Base-by-base conservation (phyloP, 2,113 vertebrate species). In the Grantiella picta region DNA sequence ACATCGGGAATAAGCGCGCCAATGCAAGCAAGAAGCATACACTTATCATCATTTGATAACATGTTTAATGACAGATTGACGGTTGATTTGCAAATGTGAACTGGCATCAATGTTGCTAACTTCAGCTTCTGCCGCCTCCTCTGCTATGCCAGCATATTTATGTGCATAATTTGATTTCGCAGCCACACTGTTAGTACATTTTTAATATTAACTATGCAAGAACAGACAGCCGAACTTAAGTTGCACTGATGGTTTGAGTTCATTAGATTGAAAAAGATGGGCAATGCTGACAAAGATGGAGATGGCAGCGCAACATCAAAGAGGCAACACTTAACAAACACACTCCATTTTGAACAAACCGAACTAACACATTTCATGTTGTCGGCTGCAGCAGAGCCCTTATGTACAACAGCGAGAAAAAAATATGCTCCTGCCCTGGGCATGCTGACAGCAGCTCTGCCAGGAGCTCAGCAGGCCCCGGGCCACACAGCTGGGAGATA, bases 11-110 rank as follows among this genome's bases (percentile, higher is more conserved):
- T 96, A 96, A 94, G 98, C 98, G 98, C 98, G 98, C 98, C 96
- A 98, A 98, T 97, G 98, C 98, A 95, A 98, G 99, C 98, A 97
- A 98, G 98, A 98, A 98, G 98, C 98, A 97, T 97, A 98, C 98
- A 98, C 98, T 99, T 98, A 99, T 99, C 98, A 99, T 99, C 98
- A 98, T 99, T 98, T 99, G 98, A 99, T 99, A 99, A 98, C 98
- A 99, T 99, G 99, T 99, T 99, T 99, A 99, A 99, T 98, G 99
- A 99, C 99, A 99, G 98, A 99, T 99, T 99, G 99, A 99, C 98
- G 98, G 98, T 98, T 98, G 98, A 98, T 99, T 99, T 98, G 98
- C 98, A 99, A 98, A 99, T 98, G 98, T 96, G 98, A 98, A 98
- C 98, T 98, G 98, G 98, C 99, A 97, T 98, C 98, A 97, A 98